A percentile compares a stretch with the other conserved stretches of the same genome.
phyloP scores from a whole-genome alignment of 1,140 invertebrate species.

The Drosophila pectinifera region DNA sequence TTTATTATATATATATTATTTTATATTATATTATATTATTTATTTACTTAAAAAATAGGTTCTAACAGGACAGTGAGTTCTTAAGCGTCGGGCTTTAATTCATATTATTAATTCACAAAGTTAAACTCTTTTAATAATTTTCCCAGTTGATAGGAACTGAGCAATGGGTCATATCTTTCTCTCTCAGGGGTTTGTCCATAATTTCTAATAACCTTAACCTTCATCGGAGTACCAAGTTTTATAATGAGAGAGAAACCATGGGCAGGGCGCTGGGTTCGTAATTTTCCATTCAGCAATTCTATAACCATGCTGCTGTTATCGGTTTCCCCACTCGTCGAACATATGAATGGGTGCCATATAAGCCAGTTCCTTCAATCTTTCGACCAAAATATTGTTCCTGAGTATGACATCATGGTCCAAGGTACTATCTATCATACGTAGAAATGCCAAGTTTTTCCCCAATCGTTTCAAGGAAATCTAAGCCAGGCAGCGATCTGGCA shows the following conservation, averaged over 20 bases:
- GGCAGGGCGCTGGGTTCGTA: not conserved
- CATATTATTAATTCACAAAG: too few species aligned
- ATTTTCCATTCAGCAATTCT: constrained; percentile 25
- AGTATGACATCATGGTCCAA: constrained; percentile 29
- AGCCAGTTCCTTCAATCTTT: not conserved
- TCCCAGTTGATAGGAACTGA: too few species aligned
- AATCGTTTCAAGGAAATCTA: constrained; percentile 44
- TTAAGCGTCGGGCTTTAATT: too few species aligned
- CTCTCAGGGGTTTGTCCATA: too few species aligned
- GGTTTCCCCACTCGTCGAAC: constrained; percentile 1
- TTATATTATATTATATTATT: too few species aligned
- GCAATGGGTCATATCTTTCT: too few species aligned
- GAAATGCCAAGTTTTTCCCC: not conserved
- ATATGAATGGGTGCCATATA: constrained; percentile 22
- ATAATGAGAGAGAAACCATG: not conserved
- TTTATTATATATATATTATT: too few species aligned
- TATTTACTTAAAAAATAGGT: too few species aligned
- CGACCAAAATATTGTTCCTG: not conserved
- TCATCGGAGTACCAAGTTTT: not conserved
- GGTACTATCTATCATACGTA: not conserved
- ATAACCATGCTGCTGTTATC: constrained; percentile 5
- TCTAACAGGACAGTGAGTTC: too few species aligned
- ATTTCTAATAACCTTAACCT: not conserved
- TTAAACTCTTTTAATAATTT: too few species aligned
- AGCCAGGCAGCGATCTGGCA: constrained; percentile 13